Percentiles rank a stretch among this genome's conserved stretches.
Evolutionary conservation across 2,888 invertebrate species (phyloP).

Genomic region (Athalia cordata): DNA sequence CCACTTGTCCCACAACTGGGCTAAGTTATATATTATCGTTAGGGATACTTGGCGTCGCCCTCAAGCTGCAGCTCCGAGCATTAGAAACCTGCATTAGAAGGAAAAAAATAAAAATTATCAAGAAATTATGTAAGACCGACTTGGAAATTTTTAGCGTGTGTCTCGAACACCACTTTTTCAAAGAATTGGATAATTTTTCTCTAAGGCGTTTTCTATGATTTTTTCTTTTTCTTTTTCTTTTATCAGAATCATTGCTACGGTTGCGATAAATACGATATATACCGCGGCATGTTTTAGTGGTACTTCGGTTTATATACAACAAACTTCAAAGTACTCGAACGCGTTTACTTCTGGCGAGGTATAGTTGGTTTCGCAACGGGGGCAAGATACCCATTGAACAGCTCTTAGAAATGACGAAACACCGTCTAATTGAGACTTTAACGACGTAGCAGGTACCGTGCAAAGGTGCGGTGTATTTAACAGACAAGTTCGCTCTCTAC

Average conservation of each 20-base stretch:
- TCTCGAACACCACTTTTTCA: no score
- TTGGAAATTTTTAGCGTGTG: no score
- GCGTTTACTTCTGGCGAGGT: constrained; percentile 17
- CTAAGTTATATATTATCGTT: constrained; percentile 44
- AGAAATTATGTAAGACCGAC: no score
- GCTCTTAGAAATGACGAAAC: constrained; percentile 40
- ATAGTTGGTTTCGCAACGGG: constrained; percentile 32
- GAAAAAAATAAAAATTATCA: constrained; percentile 13
- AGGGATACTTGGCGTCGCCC: constrained; percentile 18
- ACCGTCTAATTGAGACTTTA: constrained; percentile 41
- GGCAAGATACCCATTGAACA: constrained; percentile 30
- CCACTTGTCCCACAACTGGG: constrained; percentile 43
- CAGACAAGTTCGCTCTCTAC: constrained; percentile 24
- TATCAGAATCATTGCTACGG: no score
- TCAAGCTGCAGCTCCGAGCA: not conserved
- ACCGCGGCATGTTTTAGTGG: not conserved
- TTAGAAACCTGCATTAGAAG: not conserved
- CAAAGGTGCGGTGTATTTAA: constrained; percentile 42
- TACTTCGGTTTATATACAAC: constrained; percentile 35
- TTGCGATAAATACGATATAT: no score
- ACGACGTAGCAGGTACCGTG: constrained; percentile 23
- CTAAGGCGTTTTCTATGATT: no score
- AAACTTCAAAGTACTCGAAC: constrained; percentile 36
- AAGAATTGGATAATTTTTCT: not conserved
- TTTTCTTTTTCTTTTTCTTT: no score